Conservation (phyloP, 1,140 invertebrate species). For the Copidosoma floridanum region DNA sequence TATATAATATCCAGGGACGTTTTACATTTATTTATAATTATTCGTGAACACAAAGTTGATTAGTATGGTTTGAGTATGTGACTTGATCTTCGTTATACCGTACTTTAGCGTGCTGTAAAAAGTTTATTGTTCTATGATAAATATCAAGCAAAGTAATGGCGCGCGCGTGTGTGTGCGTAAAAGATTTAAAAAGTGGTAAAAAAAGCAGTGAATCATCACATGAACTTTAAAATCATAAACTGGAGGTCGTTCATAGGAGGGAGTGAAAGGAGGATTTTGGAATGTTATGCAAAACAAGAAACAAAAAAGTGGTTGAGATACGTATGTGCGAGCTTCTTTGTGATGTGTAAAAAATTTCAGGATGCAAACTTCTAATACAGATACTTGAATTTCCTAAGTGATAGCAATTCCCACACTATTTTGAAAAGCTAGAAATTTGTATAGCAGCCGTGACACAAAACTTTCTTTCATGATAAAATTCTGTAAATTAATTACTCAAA, state of each 20-base stretch:
- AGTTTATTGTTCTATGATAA: constrained; percentile 16
- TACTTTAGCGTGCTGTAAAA: not conserved
- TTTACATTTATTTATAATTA: not conserved
- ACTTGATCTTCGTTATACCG: not conserved
- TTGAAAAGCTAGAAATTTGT: no score
- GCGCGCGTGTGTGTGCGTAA: constrained; percentile 37
- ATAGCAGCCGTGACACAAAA: no score
- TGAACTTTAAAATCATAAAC: constrained; percentile 34
- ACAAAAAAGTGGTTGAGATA: not conserved
- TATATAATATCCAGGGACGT: no score
- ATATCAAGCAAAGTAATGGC: constrained; percentile 32
- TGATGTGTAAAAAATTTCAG: constrained; percentile 24
- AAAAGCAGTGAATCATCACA: constrained; percentile 51
- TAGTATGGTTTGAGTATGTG: not conserved
- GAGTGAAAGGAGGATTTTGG: no score
- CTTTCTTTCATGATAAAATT: no score
- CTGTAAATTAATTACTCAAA: no score
- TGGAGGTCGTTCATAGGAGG: constrained; percentile 26
- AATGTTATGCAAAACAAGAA: not conserved
- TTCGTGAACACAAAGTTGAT: constrained; percentile 3
- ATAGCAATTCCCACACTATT: no score
- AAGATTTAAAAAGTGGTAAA: constrained; percentile 44
- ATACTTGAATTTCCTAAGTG: no score
- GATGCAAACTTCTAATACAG: constrained; percentile 44
- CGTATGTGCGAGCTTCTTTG: not conserved